Evolutionary conservation across 2,888 invertebrate genomes (phyloP), one percentile per base, ranked within the genome.

Genomic region (Trichopoda pennipes): DNA sequence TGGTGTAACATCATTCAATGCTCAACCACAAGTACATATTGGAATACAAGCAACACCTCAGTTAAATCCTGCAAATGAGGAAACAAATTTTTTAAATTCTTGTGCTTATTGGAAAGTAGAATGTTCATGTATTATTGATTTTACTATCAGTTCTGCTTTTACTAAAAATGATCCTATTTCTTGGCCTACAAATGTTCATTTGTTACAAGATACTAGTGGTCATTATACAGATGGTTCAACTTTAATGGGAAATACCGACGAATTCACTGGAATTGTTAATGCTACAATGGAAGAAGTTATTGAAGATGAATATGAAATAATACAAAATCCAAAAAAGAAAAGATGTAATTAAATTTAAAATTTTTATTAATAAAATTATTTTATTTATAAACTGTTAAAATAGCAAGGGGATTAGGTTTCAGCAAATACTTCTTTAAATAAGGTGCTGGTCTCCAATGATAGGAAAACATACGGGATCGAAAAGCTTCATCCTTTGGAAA

Each of bases 401-500:
- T 47, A n/a, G n/a, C 6, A 10, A 47, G 12, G 17, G 47, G 47
- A 47, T 47, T 47, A n/a, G 47, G 47, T 47, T 47, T 47, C 1
- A 10, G 21, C 21, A 3, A 1, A 10, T 12, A 51, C 1, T 21
- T 10, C 9, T 19, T 51, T 51, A 51, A 19, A 21, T 14, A 55
- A 28, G 28, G 6, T 6, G 58, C 28, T 10, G 58, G 58, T 4
- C 51, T 9, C 64, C 64, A 64, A 14, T 49, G 9, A 49, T 6
- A 32, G 3, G 3, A 42, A 60, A 60, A 4, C 19, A 60, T 19
- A 42, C 38, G 49, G 32, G 32, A 32, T 6, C 32, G 32, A 32
- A 32, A 32, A 6, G 32, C 32, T 74, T 68, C 68, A 14, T 19
- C 42, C 44, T 44, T 68, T 1, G 55, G 77, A 77, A 9, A 81